These are phyloP conservation scores for Hartigia nigra DNA, from an alignment of 2,888 invertebrate species.

Conservation along the genomic window DNA sequence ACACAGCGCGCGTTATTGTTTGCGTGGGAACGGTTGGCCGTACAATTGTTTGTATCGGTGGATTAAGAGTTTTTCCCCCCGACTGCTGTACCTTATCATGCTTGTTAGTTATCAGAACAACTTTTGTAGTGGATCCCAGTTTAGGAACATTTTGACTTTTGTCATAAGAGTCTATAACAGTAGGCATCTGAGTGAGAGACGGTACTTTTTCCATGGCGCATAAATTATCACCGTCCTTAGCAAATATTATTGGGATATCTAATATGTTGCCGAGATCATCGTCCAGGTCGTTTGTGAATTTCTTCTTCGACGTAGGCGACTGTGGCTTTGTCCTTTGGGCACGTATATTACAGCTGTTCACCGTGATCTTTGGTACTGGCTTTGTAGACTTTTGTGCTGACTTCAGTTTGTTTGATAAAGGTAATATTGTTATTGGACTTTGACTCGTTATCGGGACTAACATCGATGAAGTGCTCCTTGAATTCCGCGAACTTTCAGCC, in stretches of 20 bases:
- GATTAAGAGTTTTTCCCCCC: conserved; percentile 29
- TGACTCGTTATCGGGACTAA: conserved; percentile 42
- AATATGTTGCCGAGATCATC: conserved; percentile 69
- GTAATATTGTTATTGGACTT: conserved; percentile 42
- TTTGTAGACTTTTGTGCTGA: conserved; percentile 40
- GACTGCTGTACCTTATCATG: conserved; percentile 48
- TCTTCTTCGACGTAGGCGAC: conserved; percentile 29
- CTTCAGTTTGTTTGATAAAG: conserved; percentile 44
- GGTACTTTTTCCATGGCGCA: conserved; percentile 47
- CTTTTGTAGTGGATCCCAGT: conserved; percentile 49
- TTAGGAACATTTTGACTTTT: conserved; percentile 27
- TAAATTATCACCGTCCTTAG: conserved; percentile 70
- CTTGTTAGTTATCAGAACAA: conserved; percentile 58
- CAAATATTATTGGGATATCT: conserved; percentile 76
- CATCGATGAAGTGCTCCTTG: conserved; percentile 36
- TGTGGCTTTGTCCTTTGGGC: conserved; percentile 24
- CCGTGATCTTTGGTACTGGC: conserved; percentile 53
- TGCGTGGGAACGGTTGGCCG: conserved; percentile 20
- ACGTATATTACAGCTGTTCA: conserved; percentile 35
- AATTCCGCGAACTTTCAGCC: conserved; percentile 41
- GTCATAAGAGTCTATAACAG: conserved; percentile 25
- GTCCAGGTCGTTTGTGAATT: conserved; percentile 41
- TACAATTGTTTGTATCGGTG: conserved; percentile 35
- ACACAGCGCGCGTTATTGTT: conserved; percentile 31
- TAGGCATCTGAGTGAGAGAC: conserved; percentile 34